A percentile compares a stretch with the other conserved stretches of the same genome.
phyloP scores from a whole-genome alignment of 2,888 invertebrate genomes.

The Orthosia incerta region DNA sequence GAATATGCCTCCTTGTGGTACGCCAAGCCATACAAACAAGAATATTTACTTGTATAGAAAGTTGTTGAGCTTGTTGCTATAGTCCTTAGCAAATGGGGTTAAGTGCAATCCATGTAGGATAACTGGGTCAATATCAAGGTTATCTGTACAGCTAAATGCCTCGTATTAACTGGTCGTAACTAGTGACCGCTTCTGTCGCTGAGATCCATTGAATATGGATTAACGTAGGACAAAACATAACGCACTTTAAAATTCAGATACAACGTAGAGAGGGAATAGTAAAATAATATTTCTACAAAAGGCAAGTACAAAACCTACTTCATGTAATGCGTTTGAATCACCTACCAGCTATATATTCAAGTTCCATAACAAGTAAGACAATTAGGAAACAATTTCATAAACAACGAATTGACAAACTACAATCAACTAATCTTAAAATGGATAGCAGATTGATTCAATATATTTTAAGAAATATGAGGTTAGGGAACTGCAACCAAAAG shows the following conservation, averaged over 20 bases:
- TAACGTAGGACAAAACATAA: neutral
- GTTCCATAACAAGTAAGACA: no score
- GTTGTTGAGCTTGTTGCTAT: neutral
- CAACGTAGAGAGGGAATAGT: neutral
- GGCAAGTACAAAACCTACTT: no score
- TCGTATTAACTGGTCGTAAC: neutral
- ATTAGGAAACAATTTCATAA: no score
- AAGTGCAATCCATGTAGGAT: constrained; percentile 34
- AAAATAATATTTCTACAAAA: constrained; percentile 5
- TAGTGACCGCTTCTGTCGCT: neutral
- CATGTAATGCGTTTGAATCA: no score
- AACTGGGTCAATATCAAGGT: constrained; percentile 36
- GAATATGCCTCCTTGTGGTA: constrained; percentile 16
- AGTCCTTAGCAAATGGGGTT: constrained; percentile 27
- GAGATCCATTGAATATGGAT: constrained; percentile 19
- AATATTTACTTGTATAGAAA: constrained; percentile 19
- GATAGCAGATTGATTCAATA: no score
- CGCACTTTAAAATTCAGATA: constrained; percentile 5
- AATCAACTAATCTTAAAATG: no score
- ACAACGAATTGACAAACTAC: no score
- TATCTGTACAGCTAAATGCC: constrained; percentile 7
- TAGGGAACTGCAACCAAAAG: no score
- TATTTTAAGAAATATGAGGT: no score
- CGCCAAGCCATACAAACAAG: neutral
- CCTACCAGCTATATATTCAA: no score